A percentile compares a stretch with the other conserved stretches of the same genome.
Conservation (phyloP, 2,113 vertebrate species). For the Craseonycteris thonglongyai region DNA sequence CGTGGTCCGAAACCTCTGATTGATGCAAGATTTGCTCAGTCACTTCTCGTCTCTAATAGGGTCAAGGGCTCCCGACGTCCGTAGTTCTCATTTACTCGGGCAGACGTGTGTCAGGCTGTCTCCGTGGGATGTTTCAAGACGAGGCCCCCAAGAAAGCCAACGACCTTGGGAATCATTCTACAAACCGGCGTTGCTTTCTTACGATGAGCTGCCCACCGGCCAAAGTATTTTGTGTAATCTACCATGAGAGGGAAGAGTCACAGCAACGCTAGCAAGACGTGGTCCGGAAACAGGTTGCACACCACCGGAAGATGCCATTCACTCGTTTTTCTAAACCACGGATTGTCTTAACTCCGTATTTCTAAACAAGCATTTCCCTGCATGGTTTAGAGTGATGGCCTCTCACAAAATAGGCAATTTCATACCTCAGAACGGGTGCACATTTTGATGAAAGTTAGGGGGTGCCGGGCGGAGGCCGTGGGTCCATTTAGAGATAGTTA, state of each 20-base stretch:
- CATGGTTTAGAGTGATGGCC: too few species aligned
- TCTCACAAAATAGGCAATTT: neutral
- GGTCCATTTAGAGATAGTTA: neutral
- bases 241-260: neutral
- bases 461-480: neutral
- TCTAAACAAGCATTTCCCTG: too few species aligned
- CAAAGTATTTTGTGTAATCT: neutral
- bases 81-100: neutral
- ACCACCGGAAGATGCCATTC: neutral
- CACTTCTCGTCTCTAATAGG: neutral
- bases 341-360: neutral
- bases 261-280: neutral
- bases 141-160: neutral
- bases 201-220: neutral
- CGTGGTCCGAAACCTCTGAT: neutral
- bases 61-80: neutral
- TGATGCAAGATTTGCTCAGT: constrained; percentile 21
- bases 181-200: neutral
- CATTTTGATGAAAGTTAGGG: neutral
- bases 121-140: neutral
- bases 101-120: neutral
- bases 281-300: neutral
- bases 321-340: neutral
- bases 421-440: neutral
- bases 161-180: neutral